These are phyloP conservation scores for Sapayoa aenigma DNA, from an alignment of 2,113 vertebrate genomes.

Conservation along the genomic window DNA sequence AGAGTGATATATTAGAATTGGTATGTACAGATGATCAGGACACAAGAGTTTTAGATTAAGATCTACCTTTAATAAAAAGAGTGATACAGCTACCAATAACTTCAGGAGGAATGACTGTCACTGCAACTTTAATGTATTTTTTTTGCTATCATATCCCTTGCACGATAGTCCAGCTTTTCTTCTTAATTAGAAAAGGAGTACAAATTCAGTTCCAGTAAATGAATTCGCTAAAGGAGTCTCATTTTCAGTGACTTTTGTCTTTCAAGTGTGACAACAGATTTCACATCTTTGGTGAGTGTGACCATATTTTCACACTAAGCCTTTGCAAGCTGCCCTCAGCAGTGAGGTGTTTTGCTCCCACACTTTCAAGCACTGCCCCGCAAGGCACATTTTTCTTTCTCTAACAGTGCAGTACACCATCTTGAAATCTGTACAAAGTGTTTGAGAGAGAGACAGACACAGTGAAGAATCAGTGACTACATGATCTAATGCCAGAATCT, in stretches of 20 bases:
- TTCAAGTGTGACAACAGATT: not conserved
- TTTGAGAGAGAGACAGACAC: not conserved
- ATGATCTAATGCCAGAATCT: not conserved
- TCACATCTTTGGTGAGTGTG: not conserved
- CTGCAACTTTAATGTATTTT: not conserved
- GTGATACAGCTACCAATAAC: not conserved
- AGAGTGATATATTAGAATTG: not conserved
- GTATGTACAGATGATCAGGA: not conserved
- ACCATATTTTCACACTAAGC: not conserved
- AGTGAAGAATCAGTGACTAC: not conserved
- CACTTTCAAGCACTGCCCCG: not conserved
- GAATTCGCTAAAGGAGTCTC: not conserved
- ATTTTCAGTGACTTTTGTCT: not conserved
- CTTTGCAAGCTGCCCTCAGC: not conserved
- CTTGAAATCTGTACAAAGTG: not conserved
- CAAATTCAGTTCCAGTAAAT: not conserved
- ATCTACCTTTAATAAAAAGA: not conserved
- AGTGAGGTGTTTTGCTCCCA: not conserved
- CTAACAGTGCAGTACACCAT: not conserved
- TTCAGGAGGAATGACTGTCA: not conserved
- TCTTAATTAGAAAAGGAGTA: not conserved
- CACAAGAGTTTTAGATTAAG: not conserved
- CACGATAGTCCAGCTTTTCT: not conserved
- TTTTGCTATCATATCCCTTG: not conserved
- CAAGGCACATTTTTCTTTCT: not conserved